Base-by-base conservation (phyloP, 1,140 invertebrate genomes). In the Armadillidium nasatum region DNA sequence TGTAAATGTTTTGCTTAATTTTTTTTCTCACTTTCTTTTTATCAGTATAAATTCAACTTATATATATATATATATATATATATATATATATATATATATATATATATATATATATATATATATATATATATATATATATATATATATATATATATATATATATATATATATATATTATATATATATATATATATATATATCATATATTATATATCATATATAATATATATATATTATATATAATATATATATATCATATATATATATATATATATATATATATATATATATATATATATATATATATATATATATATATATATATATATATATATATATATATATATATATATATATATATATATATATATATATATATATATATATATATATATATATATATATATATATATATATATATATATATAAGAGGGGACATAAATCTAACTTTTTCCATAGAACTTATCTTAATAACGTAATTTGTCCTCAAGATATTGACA, bases 271-370 rank as follows among this genome's bases (percentile, higher is more conserved):
- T 33, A 70, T 33, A 70, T 33, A 70, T 33, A 70, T 33, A 70
- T 33, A 70, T 33, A 70, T 33, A 70, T 33, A 70, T 33, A 70
- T 33, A 70, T 33, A 70, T 33, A 70, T 33, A 70, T 33, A 21
- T 33, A 70, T 33, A 70, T 33, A 70, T 33, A 70, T 22, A 70
- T 33, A 70, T 70, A 22, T 70, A 70, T 33, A 70, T 70, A n/a
- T 70, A 70, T 60, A 70, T 70, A 70, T 21, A 4, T 13, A n/a
- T 70, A 4, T 70, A 4, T 70, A 70, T 70, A 21, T 21, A 70
- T 22, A 70, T 70, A 13, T 33, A 70, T 21, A 11, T 23, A 70
- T 22, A 22, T 15, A 2, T 15, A n/a, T 15, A 60, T 60, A 4
- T 60, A 60, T 60, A 50, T 60, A 60, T 60, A 60, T 50, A 60